Conservation (phyloP, 1,140 invertebrate genomes). For the Ericerus pela region DNA sequence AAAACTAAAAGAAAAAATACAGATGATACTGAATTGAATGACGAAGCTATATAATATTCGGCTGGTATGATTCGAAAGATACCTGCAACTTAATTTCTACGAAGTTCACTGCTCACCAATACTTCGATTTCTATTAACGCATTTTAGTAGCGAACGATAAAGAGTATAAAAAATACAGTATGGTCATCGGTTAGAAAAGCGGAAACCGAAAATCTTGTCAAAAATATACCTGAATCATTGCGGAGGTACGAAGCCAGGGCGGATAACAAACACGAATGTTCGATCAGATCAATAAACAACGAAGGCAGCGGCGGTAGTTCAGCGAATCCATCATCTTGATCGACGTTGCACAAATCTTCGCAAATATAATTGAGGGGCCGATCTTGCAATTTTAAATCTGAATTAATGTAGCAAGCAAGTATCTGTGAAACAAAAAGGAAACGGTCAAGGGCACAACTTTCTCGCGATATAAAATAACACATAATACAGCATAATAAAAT, state of each 20-base stretch:
- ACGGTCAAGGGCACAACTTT: neutral
- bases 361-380: neutral
- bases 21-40: too few species aligned
- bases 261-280: conserved; percentile 67
- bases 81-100: too few species aligned
- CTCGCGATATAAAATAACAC: too few species aligned
- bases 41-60: too few species aligned
- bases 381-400: conserved; percentile 5
- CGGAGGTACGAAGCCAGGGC: conserved; percentile 80
- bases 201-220: too few species aligned
- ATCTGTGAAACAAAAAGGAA: neutral
- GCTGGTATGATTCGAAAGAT: too few species aligned
- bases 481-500: too few species aligned
- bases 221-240: conserved; percentile 76
- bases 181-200: conserved; percentile 6
- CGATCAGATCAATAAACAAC: conserved; percentile 56
- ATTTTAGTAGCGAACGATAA: too few species aligned
- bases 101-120: too few species aligned
- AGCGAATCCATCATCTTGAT: conserved; percentile 7
- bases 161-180: neutral
- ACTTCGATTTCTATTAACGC: too few species aligned
- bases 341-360: neutral
- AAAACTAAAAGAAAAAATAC: too few species aligned
- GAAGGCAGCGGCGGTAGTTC: conserved; percentile 47
- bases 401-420: neutral